Evolutionary conservation across 2,888 invertebrate species (phyloP).

Genomic region (Eurytoma californica): DNA sequence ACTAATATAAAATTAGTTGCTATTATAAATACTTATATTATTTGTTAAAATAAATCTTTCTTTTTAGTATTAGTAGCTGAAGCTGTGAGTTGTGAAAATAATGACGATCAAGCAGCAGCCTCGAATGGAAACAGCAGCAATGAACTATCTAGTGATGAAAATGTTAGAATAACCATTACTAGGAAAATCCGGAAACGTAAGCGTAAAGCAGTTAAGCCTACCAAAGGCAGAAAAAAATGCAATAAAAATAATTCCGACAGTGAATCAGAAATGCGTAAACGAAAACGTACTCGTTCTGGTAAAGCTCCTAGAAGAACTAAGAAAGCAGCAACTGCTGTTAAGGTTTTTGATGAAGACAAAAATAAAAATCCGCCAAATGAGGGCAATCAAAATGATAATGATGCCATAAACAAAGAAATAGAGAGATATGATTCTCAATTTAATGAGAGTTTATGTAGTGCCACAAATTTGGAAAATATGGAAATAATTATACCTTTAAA

Average conservation of each 20-base stretch:
- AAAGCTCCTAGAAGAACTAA: constrained; percentile 71
- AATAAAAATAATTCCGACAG: constrained; percentile 62
- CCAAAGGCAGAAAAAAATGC: background rate
- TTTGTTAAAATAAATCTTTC: background rate
- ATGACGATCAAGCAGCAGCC: constrained; percentile 16
- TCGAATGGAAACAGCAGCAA: constrained; percentile 56
- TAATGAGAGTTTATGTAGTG: constrained; percentile 4
- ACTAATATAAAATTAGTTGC: background rate
- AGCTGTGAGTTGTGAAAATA: constrained; percentile 38
- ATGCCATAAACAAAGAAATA: constrained; percentile 17
- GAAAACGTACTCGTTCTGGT: constrained; percentile 75
- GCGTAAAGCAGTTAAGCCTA: constrained; percentile 17
- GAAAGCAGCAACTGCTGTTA: constrained; percentile 63
- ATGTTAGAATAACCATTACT: constrained; percentile 41
- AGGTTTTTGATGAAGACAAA: constrained; percentile 56
- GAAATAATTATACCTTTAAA: constrained; percentile 20
- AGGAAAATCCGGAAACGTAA: constrained; percentile 44
- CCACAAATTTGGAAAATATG: background rate
- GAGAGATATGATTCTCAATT: constrained; percentile 1
- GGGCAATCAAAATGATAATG: constrained; percentile 17
- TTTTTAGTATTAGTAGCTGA: constrained; percentile 60
- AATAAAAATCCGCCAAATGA: constrained; percentile 30
- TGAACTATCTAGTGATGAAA: constrained; percentile 70
- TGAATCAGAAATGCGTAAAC: constrained; percentile 66
- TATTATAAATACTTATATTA: constrained; percentile 1